Conservation (phyloP, 2,888 invertebrate species). For the Tricholauxania praeusta region DNA sequence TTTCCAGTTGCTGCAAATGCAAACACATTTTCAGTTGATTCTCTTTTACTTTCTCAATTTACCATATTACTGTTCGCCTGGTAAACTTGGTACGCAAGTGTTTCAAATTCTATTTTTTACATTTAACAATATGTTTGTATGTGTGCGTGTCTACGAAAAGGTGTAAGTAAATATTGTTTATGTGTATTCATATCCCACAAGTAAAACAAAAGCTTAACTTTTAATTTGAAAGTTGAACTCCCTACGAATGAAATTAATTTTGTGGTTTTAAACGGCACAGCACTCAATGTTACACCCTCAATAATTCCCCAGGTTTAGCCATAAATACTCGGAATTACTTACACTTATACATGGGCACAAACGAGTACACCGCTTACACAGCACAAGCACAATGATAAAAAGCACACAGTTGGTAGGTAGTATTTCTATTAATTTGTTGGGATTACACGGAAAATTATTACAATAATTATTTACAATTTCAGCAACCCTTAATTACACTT, state of each 20-base stretch:
- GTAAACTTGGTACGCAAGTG: constrained; percentile 41
- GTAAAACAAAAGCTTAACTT: constrained; percentile 1
- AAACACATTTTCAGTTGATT: background rate
- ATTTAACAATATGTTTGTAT: constrained; percentile 16
- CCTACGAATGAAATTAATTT: constrained; percentile 10
- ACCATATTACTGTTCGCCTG: constrained; percentile 36
- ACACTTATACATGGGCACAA: background rate
- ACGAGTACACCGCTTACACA: background rate
- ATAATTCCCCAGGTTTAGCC: background rate
- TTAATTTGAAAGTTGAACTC: constrained; percentile 10
- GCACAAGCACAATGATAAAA: background rate
- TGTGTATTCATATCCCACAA: background rate
- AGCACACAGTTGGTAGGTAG: background rate
- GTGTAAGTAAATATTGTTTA: background rate
- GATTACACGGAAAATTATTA: constrained; percentile 44
- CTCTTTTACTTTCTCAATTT: background rate
- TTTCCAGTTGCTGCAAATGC: background rate
- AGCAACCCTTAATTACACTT: background rate
- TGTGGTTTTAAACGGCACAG: background rate
- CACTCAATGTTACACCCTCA: background rate
- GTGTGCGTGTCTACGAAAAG: background rate
- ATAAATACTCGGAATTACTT: constrained; percentile 19
- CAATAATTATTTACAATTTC: constrained; percentile 35
- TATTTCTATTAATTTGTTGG: constrained; percentile 40
- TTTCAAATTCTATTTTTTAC: constrained; percentile 44